Evolutionary conservation across 2,797 vertebrate species (phyloP).

Genomic region (Acropternis orthonyx): DNA sequence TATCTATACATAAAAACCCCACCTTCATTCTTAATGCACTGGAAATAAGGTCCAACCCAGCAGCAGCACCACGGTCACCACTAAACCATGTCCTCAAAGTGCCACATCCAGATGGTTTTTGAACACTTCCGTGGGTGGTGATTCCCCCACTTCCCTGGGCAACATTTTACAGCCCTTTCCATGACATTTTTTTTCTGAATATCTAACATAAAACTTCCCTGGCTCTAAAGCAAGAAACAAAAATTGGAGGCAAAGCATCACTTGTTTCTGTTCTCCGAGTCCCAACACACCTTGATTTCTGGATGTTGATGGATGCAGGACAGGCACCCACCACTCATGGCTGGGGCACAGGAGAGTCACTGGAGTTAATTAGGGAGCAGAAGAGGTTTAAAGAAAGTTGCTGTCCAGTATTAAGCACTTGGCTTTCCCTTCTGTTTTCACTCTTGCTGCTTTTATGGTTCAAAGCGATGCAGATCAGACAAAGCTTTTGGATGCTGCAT

Average conservation of each 20-base stretch:
- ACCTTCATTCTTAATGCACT: neutral
- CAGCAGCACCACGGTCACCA: neutral
- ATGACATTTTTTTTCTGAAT: neutral
- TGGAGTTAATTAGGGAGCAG: neutral
- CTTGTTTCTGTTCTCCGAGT: neutral
- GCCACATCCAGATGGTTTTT: neutral
- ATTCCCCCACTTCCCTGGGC: neutral
- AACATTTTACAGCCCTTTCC: neutral
- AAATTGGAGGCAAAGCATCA: neutral
- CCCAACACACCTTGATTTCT: neutral
- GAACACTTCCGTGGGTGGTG: neutral
- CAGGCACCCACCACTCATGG: neutral
- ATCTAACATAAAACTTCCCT: neutral
- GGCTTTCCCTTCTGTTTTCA: neutral
- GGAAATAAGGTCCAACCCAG: neutral
- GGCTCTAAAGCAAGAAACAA: neutral
- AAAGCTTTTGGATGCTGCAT: neutral
- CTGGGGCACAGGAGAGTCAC: accelerated
- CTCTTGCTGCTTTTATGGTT: conserved; percentile 22
- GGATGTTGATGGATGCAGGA: neutral
- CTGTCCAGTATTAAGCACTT: conserved; percentile 35
- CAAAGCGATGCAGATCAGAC: conserved; percentile 4
- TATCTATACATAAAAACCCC: accelerated
- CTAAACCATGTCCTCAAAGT: neutral
- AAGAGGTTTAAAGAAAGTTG: neutral